A percentile compares a stretch with the other conserved stretches of the same genome.
These are phyloP conservation scores for Mola mola DNA, from an alignment of 2,113 vertebrate genomes.

Conservation along the genomic window DNA sequence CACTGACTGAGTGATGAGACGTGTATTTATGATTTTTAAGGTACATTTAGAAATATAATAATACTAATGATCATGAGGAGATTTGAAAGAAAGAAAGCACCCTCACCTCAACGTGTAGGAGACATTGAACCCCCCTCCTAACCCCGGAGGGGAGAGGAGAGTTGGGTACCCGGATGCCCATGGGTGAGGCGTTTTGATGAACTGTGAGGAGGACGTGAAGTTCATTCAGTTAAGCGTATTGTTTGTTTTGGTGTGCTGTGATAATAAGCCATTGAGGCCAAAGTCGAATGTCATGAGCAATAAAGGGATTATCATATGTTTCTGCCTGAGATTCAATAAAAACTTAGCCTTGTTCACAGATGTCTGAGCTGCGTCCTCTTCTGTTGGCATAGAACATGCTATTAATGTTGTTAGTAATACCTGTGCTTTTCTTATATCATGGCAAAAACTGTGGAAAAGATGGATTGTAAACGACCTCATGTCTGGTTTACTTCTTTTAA, in stretches of 20 bases:
- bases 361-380: constrained; percentile 22
- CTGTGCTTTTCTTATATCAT: too few relatives aligned
- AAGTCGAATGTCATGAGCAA: constrained; percentile 70
- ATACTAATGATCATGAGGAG: not conserved
- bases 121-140: too few relatives aligned
- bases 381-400: too few relatives aligned
- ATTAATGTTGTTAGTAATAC: too few relatives aligned
- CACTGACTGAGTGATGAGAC: constrained; percentile 13
- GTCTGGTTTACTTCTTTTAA: too few relatives aligned
- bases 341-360: constrained; percentile 67
- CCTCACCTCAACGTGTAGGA: too few relatives aligned
- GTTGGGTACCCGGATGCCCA: too few relatives aligned
- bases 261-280: constrained; percentile 25
- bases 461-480: too few relatives aligned
- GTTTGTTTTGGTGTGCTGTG: constrained; percentile 32
- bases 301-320: constrained; percentile 75
- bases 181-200: not conserved
- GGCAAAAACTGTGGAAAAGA: too few relatives aligned
- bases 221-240: constrained; percentile 36
- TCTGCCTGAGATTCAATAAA: constrained; percentile 81
- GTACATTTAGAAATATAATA: constrained; percentile 8
- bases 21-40: constrained; percentile 17
- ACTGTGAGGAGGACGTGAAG: constrained; percentile 7
- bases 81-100: constrained; percentile 18
- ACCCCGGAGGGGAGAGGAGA: too few relatives aligned